Conservation (phyloP, 1,140 invertebrate genomes). For the Heliconius congener region DNA sequence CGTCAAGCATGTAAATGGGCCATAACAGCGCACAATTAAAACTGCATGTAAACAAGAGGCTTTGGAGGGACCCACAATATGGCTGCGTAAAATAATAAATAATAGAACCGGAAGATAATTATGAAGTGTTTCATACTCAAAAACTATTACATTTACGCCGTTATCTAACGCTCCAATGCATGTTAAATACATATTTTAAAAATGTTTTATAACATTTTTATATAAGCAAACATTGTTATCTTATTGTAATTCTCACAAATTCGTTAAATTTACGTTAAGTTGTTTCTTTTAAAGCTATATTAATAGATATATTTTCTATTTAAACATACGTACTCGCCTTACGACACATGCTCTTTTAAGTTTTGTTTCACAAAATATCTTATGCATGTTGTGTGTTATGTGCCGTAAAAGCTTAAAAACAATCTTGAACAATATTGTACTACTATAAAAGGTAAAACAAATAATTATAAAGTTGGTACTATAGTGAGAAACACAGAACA, state of each 20-base stretch:
- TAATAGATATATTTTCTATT: not conserved
- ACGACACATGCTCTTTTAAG: conserved; percentile 46
- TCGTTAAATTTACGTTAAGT: not conserved
- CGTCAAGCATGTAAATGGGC: too few relatives aligned
- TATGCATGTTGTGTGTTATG: conserved; percentile 67
- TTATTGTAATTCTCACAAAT: conserved; percentile 11
- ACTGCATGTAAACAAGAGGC: conserved; percentile 8
- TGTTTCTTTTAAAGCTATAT: conserved; percentile 1
- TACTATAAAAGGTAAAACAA: not conserved
- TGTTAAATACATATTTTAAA: not conserved
- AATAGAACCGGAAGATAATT: not conserved
- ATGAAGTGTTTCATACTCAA: not conserved
- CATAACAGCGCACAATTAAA: not conserved
- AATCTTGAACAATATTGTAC: not conserved
- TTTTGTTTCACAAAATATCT: conserved; percentile 64
- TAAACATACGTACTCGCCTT: conserved; percentile 12
- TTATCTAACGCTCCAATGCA: not conserved
- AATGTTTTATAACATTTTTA: conserved; percentile 6
- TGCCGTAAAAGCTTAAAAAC: conserved; percentile 4
- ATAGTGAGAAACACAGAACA: not conserved
- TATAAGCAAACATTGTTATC: conserved; percentile 15
- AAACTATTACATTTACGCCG: not conserved
- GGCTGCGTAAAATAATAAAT: not conserved
- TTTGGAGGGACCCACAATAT: not conserved
- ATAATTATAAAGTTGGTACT: not conserved